Conservation (phyloP, 2,113 vertebrate species). For the Onychostruthus taczanowskii region DNA sequence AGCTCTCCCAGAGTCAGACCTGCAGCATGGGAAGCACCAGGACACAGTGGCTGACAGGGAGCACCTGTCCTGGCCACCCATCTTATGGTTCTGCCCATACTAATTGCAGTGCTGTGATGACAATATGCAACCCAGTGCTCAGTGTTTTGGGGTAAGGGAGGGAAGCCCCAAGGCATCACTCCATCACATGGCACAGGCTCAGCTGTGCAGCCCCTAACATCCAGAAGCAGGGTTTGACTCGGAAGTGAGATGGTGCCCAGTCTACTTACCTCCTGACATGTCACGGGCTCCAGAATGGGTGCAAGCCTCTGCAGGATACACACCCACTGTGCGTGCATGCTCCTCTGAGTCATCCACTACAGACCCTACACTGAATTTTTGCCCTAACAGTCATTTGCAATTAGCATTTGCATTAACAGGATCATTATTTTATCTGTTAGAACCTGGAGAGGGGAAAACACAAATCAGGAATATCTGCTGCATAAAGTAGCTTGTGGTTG, state of each 20-base stretch:
- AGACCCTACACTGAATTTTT: background rate
- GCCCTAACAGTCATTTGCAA: background rate
- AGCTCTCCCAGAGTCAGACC: rapidly evolving
- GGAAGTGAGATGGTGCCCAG: rapidly evolving
- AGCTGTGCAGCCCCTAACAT: background rate
- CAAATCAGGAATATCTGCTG: background rate
- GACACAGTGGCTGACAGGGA: background rate
- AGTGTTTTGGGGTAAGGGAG: background rate
- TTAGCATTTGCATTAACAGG: background rate
- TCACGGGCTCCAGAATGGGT: background rate
- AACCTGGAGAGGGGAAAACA: background rate
- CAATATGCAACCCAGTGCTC: background rate
- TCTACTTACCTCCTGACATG: background rate
- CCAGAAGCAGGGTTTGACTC: background rate
- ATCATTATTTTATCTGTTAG: background rate
- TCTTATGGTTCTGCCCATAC: background rate
- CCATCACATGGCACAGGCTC: background rate
- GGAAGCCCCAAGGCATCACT: background rate
- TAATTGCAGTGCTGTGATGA: background rate
- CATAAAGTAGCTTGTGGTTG: background rate
- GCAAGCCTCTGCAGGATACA: background rate
- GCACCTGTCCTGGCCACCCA: background rate
- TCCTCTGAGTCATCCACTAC: background rate
- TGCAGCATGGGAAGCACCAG: background rate
- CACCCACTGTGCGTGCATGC: rapidly evolving